These are phyloP conservation scores for Macquaria ambigua DNA, from an alignment of 2,113 vertebrate species.

Conservation along the genomic window DNA sequence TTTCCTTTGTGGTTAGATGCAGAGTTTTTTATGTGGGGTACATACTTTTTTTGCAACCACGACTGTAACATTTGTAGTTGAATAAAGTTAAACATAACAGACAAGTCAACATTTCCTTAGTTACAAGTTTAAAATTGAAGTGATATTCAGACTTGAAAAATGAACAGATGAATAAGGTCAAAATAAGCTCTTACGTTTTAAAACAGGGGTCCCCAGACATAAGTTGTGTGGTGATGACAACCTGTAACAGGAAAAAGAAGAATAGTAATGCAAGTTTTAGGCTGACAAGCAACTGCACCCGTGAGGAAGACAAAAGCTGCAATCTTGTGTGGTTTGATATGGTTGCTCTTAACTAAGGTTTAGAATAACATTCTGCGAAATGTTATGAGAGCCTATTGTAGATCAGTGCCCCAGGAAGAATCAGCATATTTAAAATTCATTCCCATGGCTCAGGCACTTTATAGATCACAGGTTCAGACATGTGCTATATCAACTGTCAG, in stretches of 20 bases:
- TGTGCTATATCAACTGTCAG: constrained; percentile 10
- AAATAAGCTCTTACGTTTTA: constrained; percentile 91
- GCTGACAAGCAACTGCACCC: background rate
- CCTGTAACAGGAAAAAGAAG: constrained; percentile 81
- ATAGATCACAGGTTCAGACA: constrained; percentile 52
- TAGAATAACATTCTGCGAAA: background rate
- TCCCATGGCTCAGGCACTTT: constrained; percentile 12
- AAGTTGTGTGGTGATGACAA: constrained; percentile 95
- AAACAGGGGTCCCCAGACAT: constrained; percentile 98
- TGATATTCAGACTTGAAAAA: background rate
- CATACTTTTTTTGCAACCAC: constrained; percentile 2
- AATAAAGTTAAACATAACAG: background rate
- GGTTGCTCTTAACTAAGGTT: background rate
- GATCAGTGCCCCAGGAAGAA: constrained; percentile 6
- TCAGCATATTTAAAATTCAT: background rate
- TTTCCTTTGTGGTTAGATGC: constrained; percentile 44
- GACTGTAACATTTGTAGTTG: background rate
- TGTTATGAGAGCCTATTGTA: background rate
- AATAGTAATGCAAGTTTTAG: background rate
- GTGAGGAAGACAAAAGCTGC: background rate
- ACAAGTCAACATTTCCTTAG: background rate
- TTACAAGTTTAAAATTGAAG: background rate
- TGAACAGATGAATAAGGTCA: background rate
- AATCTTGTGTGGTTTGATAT: background rate
- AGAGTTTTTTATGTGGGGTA: background rate